Evolutionary conservation across 2,797 vertebrate genomes (phyloP).

Genomic region (Rhinogobio ventralis): DNA sequence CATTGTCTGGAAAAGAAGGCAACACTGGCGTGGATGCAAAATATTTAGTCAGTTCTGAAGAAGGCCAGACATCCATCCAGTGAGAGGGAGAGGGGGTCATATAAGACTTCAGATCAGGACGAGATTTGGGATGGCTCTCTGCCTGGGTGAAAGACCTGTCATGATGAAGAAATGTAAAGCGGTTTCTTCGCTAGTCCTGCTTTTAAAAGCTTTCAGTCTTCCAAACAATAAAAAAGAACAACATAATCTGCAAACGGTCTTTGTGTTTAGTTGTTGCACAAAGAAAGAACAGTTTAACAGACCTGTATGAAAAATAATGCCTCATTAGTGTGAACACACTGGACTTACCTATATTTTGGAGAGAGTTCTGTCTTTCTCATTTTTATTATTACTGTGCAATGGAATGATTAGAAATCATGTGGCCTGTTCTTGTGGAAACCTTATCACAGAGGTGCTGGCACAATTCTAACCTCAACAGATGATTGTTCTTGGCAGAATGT

Average conservation of each 20-base stretch:
- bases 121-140: constrained; percentile 22
- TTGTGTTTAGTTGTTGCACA: neutral
- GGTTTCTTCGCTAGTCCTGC: constrained; percentile 1
- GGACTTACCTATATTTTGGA: neutral
- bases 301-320: neutral
- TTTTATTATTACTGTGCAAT: neutral
- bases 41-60: constrained; percentile 67
- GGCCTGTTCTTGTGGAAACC: neutral
- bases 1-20: constrained; percentile 49
- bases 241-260: neutral
- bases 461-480: constrained; percentile 17
- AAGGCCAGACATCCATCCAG: constrained; percentile 69
- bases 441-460: constrained; percentile 19
- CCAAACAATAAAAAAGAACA: constrained; percentile 11
- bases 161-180: constrained; percentile 16
- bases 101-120: constrained; percentile 25
- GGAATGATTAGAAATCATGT: neutral
- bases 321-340: neutral
- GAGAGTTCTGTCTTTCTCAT: neutral
- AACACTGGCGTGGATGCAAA: constrained; percentile 50
- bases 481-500: constrained; percentile 29
- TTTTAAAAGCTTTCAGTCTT: constrained; percentile 13
- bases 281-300: neutral
- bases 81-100: constrained; percentile 60
- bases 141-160: constrained; percentile 34